Conservation (phyloP, 2,797 vertebrate species). For the Paramormyrops hopkinsi region DNA sequence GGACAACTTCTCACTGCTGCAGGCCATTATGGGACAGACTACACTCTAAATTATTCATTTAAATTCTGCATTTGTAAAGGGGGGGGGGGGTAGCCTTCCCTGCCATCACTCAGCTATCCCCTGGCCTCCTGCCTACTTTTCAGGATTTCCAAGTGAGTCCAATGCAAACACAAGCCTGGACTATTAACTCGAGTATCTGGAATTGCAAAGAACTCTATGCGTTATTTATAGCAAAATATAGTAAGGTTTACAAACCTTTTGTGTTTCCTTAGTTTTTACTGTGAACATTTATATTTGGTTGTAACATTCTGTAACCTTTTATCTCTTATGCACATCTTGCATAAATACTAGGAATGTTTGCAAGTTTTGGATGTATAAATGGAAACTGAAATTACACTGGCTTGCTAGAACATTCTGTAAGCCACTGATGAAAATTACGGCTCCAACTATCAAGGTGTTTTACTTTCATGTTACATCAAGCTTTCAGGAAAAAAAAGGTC, state of each 20-base stretch:
- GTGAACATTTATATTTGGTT: not conserved
- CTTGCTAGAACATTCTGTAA: not conserved
- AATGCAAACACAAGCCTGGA: not conserved
- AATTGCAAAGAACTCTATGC: not conserved
- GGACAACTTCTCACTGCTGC: not conserved
- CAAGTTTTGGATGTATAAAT: not conserved
- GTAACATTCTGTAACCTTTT: not conserved
- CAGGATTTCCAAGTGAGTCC: not conserved
- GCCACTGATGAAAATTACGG: not conserved
- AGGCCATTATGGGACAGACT: not conserved
- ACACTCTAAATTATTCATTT: slow-evolving; percentile 4
- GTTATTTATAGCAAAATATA: not conserved
- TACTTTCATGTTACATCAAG: not conserved
- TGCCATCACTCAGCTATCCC: not conserved
- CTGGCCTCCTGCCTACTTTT: not conserved
- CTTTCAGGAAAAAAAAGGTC: not conserved
- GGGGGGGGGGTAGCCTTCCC: not conserved
- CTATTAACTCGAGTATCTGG: not conserved
- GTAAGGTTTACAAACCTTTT: not conserved
- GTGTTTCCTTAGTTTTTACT: not conserved
- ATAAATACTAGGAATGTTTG: not conserved
- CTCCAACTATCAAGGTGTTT: not conserved
- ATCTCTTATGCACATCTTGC: not conserved
- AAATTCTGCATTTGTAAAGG: not conserved
- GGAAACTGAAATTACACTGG: not conserved